Conservation (phyloP, 2,888 invertebrate genomes). For the Mimas tiliae region DNA sequence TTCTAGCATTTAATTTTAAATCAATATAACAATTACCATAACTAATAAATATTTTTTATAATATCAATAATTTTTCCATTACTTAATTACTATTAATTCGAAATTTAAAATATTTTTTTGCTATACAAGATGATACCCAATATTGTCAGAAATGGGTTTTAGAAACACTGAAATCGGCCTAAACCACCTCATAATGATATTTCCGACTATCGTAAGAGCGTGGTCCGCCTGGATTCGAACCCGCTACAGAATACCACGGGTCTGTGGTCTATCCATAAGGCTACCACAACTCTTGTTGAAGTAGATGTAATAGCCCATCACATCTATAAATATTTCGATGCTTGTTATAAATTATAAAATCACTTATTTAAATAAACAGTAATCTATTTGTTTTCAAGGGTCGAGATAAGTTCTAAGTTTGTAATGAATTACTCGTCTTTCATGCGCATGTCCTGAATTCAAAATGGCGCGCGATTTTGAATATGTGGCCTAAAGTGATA, state of each 20-base stretch:
- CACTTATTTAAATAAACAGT: neutral
- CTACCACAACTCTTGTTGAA: conserved; percentile 8
- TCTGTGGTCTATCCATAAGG: neutral
- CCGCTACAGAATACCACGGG: conserved; percentile 2
- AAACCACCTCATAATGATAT: neutral
- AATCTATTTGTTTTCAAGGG: neutral
- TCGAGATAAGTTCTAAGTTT: neutral
- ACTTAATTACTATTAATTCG: too few relatives aligned
- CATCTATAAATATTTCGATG: neutral
- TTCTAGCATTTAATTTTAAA: too few relatives aligned
- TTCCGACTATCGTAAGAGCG: neutral
- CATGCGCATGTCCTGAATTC: neutral
- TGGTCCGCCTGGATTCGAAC: conserved; percentile 21
- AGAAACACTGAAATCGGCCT: neutral
- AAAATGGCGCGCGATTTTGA: conserved; percentile 13
- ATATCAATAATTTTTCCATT: too few relatives aligned
- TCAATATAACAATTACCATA: too few relatives aligned
- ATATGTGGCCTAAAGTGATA: neutral
- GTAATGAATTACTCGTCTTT: neutral
- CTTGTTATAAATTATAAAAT: neutral
- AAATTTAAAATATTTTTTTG: too few relatives aligned
- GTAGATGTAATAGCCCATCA: neutral
- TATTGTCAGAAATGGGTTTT: neutral
- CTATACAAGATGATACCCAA: neutral
- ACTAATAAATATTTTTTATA: too few relatives aligned